Percentiles rank a stretch among this genome's conserved stretches.
phyloP scores from a whole-genome alignment of 2,888 invertebrate genomes.

The Drosophila prolongata region DNA sequence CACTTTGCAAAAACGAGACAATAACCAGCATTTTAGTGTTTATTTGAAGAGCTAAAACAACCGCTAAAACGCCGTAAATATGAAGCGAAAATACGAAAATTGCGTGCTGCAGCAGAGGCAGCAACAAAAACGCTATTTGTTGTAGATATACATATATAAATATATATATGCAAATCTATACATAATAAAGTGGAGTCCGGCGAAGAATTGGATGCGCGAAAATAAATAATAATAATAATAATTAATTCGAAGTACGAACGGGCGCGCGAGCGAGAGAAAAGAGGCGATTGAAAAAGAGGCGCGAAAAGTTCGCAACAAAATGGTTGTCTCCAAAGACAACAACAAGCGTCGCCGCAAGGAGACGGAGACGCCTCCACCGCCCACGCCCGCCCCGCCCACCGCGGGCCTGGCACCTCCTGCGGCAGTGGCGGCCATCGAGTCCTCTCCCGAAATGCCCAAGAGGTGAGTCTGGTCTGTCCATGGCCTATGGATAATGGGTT shows the following conservation, averaged over 20 bases:
- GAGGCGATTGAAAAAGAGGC: slow-evolving; percentile 66
- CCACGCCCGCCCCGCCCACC: slow-evolving; percentile 61
- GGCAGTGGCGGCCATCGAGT: slow-evolving; percentile 75
- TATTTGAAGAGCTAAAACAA: slow-evolving; percentile 28
- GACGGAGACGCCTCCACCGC: slow-evolving; percentile 76
- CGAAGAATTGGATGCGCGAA: slow-evolving; percentile 47
- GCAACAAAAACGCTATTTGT: slow-evolving; percentile 78
- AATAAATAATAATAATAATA: slow-evolving; percentile 12
- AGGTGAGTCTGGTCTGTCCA: slow-evolving; percentile 72
- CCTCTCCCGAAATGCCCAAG: slow-evolving; percentile 84
- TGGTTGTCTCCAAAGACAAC: slow-evolving; percentile 84
- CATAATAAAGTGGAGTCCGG: slow-evolving; percentile 34
- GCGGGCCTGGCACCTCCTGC: slow-evolving; percentile 35
- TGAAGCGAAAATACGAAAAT: slow-evolving; percentile 78
- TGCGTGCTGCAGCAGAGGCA: slow-evolving; percentile 65
- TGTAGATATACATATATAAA: slow-evolving; percentile 59
- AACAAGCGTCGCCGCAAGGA: slow-evolving; percentile 84
- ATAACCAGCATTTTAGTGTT: slow-evolving; percentile 56
- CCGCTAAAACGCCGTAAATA: slow-evolving; percentile 62
- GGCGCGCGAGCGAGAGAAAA: slow-evolving; percentile 7
- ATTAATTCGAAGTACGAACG: slow-evolving; percentile 25
- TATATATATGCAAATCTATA: slow-evolving; percentile 47
- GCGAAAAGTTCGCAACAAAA: slow-evolving; percentile 79
- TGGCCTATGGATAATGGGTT: slow-evolving; percentile 39
- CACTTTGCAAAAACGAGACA: slow-evolving; percentile 54